Evolutionary conservation across 2,888 invertebrate genomes (phyloP).

Genomic region (Drosophila fulvimacula): DNA sequence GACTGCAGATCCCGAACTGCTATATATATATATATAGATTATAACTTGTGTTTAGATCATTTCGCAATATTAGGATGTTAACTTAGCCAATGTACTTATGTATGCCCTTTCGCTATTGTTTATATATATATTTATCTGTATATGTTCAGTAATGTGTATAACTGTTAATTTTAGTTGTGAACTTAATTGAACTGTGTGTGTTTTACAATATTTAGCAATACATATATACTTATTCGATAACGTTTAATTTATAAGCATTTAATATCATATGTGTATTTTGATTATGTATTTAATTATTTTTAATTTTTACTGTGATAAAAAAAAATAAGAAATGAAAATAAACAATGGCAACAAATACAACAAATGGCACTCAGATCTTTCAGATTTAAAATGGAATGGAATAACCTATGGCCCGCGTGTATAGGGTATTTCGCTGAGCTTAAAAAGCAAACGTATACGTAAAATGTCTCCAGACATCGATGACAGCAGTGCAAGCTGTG

Average conservation of each 20-base stretch:
- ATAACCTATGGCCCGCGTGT: constrained; percentile 12
- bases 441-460: constrained; percentile 31
- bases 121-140: constrained; percentile 39
- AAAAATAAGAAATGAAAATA: constrained; percentile 37
- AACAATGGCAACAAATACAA: constrained; percentile 60
- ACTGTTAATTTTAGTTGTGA: constrained; percentile 57
- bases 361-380: constrained; percentile 18
- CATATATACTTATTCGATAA: constrained; percentile 50
- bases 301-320: constrained; percentile 83
- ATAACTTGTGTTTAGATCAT: constrained; percentile 8
- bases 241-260: constrained; percentile 59
- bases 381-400: constrained; percentile 14
- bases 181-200: constrained; percentile 45
- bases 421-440: constrained; percentile 10
- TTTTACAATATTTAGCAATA: constrained; percentile 46
- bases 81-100: constrained; percentile 27
- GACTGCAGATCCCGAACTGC: neutral
- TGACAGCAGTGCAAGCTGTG: constrained; percentile 22
- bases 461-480: neutral
- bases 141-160: constrained; percentile 44
- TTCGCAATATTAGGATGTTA: constrained; percentile 27
- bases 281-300: constrained; percentile 75
- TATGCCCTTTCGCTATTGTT: constrained; percentile 29
- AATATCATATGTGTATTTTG: constrained; percentile 70
- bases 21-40: neutral